These are phyloP conservation scores for Agonopterix arenella DNA, from an alignment of 2,888 invertebrate species.

Conservation along the genomic window DNA sequence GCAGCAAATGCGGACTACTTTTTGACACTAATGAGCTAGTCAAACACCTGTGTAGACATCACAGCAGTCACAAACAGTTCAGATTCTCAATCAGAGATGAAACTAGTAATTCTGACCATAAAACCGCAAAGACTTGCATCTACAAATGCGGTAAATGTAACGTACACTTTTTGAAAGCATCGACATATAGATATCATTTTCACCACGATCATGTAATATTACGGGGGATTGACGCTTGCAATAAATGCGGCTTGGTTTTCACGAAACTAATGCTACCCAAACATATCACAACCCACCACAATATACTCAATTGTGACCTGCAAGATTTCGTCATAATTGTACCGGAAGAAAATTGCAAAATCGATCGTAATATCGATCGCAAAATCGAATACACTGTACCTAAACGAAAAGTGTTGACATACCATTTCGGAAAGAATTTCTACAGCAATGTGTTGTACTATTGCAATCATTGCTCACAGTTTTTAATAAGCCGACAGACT, in stretches of 20 bases:
- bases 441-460: background rate
- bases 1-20: conserved; percentile 30
- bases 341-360: too few relatives aligned
- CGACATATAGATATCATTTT: background rate
- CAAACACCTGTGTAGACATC: conserved; percentile 33
- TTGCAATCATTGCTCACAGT: background rate
- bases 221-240: background rate
- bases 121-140: too few relatives aligned
- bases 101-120: too few relatives aligned
- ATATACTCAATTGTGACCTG: background rate
- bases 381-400: too few relatives aligned
- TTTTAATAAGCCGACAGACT: background rate
- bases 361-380: too few relatives aligned
- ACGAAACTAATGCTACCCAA: background rate
- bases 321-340: background rate
- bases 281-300: background rate
- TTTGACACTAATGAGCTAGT: conserved; percentile 32
- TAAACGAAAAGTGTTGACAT: too few relatives aligned
- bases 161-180: background rate
- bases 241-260: background rate
- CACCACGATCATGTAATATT: background rate
- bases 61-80: conserved; percentile 18
- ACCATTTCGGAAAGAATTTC: too few relatives aligned
- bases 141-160: background rate
- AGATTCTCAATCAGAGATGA: background rate